phyloP scores from a whole-genome alignment of 2,888 invertebrate species.

The Pocota personata region DNA sequence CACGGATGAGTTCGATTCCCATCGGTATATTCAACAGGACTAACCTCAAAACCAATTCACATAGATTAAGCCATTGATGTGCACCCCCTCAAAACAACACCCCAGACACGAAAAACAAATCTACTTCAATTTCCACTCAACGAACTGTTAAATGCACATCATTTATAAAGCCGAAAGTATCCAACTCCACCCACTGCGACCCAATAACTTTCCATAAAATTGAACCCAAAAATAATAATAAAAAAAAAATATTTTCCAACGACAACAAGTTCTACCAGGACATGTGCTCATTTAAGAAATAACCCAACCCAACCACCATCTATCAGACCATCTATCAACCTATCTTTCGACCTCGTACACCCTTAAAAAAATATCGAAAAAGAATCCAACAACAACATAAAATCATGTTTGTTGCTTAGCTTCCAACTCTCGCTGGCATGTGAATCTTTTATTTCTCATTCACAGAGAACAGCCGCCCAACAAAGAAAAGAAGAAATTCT shows the following conservation, averaged over 20 bases:
- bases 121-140: constrained; percentile 59
- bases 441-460: constrained; percentile 44
- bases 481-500: constrained; percentile 52
- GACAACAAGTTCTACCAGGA: constrained; percentile 43
- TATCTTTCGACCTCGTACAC: constrained; percentile 25
- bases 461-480: constrained; percentile 11
- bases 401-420: constrained; percentile 28
- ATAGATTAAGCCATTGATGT: constrained; percentile 19
- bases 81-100: not conserved
- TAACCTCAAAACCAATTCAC: constrained; percentile 2
- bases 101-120: constrained; percentile 18
- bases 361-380: not conserved
- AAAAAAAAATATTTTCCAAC: not conserved
- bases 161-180: constrained; percentile 18
- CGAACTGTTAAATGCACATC: constrained; percentile 59
- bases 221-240: constrained; percentile 8
- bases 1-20: not conserved
- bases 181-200: not conserved
- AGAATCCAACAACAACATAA: not conserved
- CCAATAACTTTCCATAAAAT: constrained; percentile 32
- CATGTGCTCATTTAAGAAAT: constrained; percentile 58
- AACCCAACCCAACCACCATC: constrained; percentile 39
- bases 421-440: not conserved
- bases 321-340: constrained; percentile 22
- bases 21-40: constrained; percentile 16